These are phyloP conservation scores for Bolborhynchus lineola DNA, from an alignment of 2,113 vertebrate species.

Conservation along the genomic window DNA sequence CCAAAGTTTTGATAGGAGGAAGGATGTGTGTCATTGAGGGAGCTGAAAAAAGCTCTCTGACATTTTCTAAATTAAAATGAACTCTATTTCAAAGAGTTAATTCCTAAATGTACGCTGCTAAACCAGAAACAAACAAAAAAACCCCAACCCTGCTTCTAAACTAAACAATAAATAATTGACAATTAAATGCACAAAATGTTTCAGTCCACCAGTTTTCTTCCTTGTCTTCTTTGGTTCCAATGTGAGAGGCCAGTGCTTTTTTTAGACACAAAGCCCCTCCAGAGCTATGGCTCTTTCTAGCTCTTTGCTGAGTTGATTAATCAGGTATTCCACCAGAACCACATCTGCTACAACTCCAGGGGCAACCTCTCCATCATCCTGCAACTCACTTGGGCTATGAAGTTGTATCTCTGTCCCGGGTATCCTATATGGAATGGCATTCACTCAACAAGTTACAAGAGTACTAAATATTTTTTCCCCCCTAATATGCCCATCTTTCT, in stretches of 20 bases:
- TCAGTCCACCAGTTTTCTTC: neutral
- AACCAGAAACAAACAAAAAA: neutral
- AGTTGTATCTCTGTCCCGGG: neutral
- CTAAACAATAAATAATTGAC: neutral
- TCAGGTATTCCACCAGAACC: neutral
- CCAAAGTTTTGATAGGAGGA: rapidly evolving
- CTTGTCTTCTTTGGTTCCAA: neutral
- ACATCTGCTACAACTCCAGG: neutral
- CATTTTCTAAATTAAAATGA: neutral
- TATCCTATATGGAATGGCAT: neutral
- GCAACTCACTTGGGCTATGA: neutral
- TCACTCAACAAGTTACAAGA: neutral
- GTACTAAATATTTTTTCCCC: neutral
- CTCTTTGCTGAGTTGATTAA: neutral
- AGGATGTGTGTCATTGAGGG: neutral
- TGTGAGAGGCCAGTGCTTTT: neutral
- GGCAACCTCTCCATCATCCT: neutral
- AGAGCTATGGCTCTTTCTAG: neutral
- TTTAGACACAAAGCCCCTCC: neutral
- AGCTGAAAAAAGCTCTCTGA: neutral
- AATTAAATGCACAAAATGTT: neutral
- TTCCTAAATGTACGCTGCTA: rapidly evolving
- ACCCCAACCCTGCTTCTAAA: neutral
- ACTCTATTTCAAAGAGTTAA: neutral
- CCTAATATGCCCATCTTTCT: rapidly evolving